phyloP scores from a whole-genome alignment of 2,888 invertebrate species.

The Maniola hyperantus region DNA sequence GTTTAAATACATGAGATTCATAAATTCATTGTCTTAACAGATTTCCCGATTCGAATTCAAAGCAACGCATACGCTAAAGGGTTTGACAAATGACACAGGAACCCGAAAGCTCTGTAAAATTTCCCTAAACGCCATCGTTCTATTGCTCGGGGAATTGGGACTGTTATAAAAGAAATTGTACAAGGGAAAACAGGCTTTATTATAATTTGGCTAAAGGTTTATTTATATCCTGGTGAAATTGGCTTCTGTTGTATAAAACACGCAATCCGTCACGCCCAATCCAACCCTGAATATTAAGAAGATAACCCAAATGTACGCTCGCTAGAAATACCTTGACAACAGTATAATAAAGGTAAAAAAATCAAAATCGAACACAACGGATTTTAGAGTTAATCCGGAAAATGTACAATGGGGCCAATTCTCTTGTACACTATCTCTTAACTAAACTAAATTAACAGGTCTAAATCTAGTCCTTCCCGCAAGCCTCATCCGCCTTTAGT shows the following conservation, averaged over 20 bases:
- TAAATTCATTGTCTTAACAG: constrained; percentile 19
- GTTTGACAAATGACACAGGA: constrained; percentile 23
- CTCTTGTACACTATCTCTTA: too few species aligned
- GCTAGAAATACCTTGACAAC: too few species aligned
- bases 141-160: constrained; percentile 30
- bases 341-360: background rate
- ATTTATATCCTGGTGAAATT: background rate
- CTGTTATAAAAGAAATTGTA: background rate
- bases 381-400: too few species aligned
- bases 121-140: constrained; percentile 32
- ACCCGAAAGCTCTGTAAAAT: constrained; percentile 24
- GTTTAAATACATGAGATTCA: constrained; percentile 20
- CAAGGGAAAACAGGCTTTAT: background rate
- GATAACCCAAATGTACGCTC: constrained; percentile 10
- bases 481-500: too few species aligned
- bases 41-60: constrained; percentile 12
- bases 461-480: too few species aligned
- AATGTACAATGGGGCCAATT: too few species aligned
- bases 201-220: background rate
- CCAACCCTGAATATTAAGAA: constrained; percentile 39
- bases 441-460: too few species aligned
- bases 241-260: constrained; percentile 3
- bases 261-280: constrained; percentile 27
- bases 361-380: too few species aligned
- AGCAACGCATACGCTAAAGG: constrained; percentile 14